Percentiles rank a stretch among this genome's conserved stretches.
Evolutionary conservation across 2,888 invertebrate genomes (phyloP).

Genomic region (Mallateleia sp.): DNA sequence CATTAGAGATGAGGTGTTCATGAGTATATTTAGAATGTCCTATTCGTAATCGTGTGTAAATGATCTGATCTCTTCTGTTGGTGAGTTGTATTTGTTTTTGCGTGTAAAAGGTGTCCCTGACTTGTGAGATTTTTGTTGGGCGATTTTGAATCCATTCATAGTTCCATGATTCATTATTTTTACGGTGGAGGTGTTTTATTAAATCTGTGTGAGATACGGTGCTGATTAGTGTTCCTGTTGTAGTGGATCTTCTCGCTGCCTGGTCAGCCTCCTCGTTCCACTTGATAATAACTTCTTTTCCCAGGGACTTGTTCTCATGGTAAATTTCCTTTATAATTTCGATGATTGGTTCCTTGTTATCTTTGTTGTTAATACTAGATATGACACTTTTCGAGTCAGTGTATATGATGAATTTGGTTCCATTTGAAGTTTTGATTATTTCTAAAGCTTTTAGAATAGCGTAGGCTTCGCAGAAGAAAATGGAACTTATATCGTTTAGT

Average conservation of each 20-base stretch:
- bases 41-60: conserved; percentile 18
- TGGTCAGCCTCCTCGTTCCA: conserved; percentile 28
- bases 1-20: conserved; percentile 24
- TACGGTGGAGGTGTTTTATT: neutral
- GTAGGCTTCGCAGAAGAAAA: conserved; percentile 27
- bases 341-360: conserved; percentile 15
- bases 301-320: neutral
- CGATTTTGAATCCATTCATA: neutral
- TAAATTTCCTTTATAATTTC: neutral
- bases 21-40: conserved; percentile 24
- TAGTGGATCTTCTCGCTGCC: neutral
- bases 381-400: conserved; percentile 19
- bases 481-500: conserved; percentile 22
- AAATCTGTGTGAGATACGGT: neutral
- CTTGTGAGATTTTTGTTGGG: neutral
- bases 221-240: neutral
- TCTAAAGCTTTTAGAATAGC: conserved; percentile 18
- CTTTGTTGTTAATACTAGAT: neutral
- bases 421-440: neutral
- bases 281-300: neutral
- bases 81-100: neutral
- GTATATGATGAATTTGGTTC: neutral
- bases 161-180: neutral
- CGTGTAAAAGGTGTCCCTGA: neutral
- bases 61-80: conserved; percentile 6